Evolutionary conservation across 2,113 vertebrate species (phyloP).

Genomic region (Campylomormyrus tamandua): DNA sequence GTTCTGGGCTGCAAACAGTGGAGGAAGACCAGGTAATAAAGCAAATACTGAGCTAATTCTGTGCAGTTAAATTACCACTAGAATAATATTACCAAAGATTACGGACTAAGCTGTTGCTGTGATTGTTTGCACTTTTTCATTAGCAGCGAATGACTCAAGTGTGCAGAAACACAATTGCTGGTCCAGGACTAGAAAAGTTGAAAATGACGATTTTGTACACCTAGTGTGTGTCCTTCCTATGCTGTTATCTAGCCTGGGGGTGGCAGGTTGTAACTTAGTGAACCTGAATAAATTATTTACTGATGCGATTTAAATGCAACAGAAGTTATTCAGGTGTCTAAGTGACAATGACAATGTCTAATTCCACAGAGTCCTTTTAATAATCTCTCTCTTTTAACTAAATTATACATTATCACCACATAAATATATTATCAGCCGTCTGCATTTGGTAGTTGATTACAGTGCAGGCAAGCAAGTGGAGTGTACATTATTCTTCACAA

Average conservation of each 20-base stretch:
- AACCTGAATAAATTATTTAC: conserved; percentile 51
- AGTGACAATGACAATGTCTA: conserved; percentile 12
- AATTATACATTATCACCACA: conserved; percentile 11
- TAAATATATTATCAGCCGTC: not conserved
- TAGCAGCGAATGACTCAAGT: not conserved
- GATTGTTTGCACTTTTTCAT: not conserved
- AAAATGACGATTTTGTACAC: not conserved
- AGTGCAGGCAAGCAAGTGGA: not conserved
- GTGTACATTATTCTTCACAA: not conserved
- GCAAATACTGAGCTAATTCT: not conserved
- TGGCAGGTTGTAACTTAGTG: conserved; percentile 4
- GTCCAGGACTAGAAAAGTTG: not conserved
- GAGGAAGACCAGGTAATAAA: not conserved
- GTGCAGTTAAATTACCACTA: not conserved
- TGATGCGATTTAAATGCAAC: conserved; percentile 43
- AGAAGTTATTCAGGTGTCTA: conserved; percentile 19
- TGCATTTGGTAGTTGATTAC: not conserved
- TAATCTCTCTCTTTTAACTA: conserved; percentile 6
- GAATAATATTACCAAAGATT: not conserved
- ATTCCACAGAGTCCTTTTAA: not conserved
- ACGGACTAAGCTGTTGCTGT: not conserved
- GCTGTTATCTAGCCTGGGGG: not conserved
- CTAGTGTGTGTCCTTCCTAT: not conserved
- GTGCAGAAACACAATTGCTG: not conserved
- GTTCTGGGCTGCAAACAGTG: not conserved